A percentile compares a stretch with the other conserved stretches of the same genome.
These are phyloP conservation scores for Cephus sareptanus DNA, from an alignment of 2,888 invertebrate genomes.

Conservation along the genomic window DNA sequence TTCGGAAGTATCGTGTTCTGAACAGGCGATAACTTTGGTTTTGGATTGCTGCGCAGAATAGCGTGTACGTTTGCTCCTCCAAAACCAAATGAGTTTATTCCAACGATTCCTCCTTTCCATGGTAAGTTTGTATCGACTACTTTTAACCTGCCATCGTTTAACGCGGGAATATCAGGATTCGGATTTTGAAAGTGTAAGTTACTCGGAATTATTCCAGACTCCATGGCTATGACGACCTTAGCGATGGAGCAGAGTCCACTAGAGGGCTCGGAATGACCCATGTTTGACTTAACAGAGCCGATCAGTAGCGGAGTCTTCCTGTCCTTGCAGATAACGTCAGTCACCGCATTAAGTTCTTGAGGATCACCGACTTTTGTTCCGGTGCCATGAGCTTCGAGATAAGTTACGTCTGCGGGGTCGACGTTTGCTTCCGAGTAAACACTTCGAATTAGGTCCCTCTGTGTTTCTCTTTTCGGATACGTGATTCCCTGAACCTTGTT, in stretches of 20 bases:
- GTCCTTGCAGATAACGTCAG: conserved; percentile 88
- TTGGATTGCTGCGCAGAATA: conserved; percentile 83
- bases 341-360: conserved; percentile 95
- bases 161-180: conserved; percentile 91
- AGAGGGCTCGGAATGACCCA: conserved; percentile 97
- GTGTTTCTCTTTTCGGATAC: conserved; percentile 84
- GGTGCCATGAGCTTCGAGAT: conserved; percentile 98
- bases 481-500: conserved; percentile 91
- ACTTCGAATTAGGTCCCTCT: conserved; percentile 84
- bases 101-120: conserved; percentile 93
- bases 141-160: conserved; percentile 89
- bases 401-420: conserved; percentile 84
- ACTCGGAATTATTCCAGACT: conserved; percentile 86
- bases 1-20: conserved; percentile 71
- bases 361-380: conserved; percentile 99
- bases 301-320: conserved; percentile 84
- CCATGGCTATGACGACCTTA: conserved; percentile 94
- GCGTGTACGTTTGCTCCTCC: conserved; percentile 97
- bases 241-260: conserved; percentile 92
- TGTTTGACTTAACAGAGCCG: conserved; percentile 98
- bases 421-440: conserved; percentile 87
- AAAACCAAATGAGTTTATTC: conserved; percentile 97
- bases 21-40: conserved; percentile 72
- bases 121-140: conserved; percentile 86
- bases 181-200: conserved; percentile 91